A percentile compares a stretch with the other conserved stretches of the same genome.
phyloP scores from a whole-genome alignment of 2,113 vertebrate genomes.

The Protobothrops mucrosquamatus region DNA sequence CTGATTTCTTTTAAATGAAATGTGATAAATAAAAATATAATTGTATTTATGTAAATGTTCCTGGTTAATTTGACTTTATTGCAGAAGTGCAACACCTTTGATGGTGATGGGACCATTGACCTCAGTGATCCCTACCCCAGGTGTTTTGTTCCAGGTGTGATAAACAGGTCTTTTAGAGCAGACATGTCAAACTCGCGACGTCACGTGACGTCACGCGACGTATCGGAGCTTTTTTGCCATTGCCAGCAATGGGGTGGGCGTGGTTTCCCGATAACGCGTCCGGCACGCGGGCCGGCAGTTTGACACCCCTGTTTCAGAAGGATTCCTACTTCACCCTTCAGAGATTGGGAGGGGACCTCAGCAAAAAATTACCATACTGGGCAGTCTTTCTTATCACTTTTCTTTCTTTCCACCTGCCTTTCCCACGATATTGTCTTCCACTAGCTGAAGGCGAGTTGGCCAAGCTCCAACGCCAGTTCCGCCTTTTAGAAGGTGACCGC shows the following conservation, averaged over 20 bases:
- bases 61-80: neutral
- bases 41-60: neutral
- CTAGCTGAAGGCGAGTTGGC: constrained; percentile 73
- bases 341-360: neutral
- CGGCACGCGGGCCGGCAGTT: too few relatives aligned
- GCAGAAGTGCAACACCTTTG: neutral
- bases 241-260: too few relatives aligned
- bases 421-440: neutral
- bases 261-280: too few relatives aligned
- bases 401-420: neutral
- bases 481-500: constrained; percentile 77
- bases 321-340: neutral
- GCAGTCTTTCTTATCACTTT: neutral
- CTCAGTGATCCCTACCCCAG: neutral
- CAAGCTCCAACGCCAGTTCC: constrained; percentile 78
- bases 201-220: too few relatives aligned
- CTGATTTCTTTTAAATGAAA: neutral
- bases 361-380: neutral
- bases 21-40: too few relatives aligned
- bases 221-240: too few relatives aligned
- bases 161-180: neutral
- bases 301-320: neutral
- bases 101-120: neutral
- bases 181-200: too few relatives aligned
- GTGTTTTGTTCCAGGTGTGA: neutral